A percentile compares a stretch with the other conserved stretches of the same genome.
Conservation (phyloP, 1,140 invertebrate species). For the Danaus plexippus region DNA sequence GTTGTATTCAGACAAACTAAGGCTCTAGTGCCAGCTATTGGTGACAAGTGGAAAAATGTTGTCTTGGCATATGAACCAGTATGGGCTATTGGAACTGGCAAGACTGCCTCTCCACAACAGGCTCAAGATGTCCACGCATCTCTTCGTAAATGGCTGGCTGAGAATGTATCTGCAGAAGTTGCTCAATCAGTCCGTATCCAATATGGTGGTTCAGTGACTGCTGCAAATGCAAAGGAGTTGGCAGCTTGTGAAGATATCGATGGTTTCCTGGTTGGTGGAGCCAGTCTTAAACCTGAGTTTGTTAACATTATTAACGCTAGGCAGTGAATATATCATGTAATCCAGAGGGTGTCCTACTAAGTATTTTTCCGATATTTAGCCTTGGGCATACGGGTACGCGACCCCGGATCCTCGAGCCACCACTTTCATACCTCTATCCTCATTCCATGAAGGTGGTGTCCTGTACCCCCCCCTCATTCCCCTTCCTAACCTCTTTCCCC, state of each 20-base stretch:
- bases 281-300: constrained; percentile 98
- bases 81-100: constrained; percentile 99
- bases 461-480: too few relatives aligned
- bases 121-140: constrained; percentile 91
- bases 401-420: too few relatives aligned
- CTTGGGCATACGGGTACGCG: too few relatives aligned
- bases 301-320: constrained; percentile 93
- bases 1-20: constrained; percentile 95
- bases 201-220: constrained; percentile 98
- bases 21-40: constrained; percentile 86
- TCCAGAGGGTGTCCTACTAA: too few relatives aligned
- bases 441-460: too few relatives aligned
- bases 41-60: constrained; percentile 91
- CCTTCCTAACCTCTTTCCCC: too few relatives aligned
- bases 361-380: too few relatives aligned
- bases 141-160: constrained; percentile 87
- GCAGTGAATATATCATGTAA: constrained; percentile 31
- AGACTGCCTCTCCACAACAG: constrained; percentile 96
- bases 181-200: constrained; percentile 88
- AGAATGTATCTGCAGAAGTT: constrained; percentile 86
- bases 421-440: too few relatives aligned
- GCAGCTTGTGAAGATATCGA: constrained; percentile 95
- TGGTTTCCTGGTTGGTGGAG: constrained; percentile 98
- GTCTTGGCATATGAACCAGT: constrained; percentile 99
- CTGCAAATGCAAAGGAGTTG: constrained; percentile 90